phyloP scores from a whole-genome alignment of 2,888 invertebrate genomes.

The Lingula anatina region DNA sequence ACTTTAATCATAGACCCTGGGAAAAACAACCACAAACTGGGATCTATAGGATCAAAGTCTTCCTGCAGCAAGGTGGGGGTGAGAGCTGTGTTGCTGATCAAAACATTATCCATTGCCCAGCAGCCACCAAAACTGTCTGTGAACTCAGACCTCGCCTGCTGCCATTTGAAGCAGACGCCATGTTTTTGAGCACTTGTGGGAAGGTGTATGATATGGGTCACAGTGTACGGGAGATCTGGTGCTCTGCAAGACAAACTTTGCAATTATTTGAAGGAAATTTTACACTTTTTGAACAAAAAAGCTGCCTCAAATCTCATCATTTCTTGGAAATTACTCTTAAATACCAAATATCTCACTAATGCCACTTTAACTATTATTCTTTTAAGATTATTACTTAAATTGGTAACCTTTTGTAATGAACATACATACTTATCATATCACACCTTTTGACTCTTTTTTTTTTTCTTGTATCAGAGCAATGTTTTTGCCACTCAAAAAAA shows the following conservation, averaged over 20 bases:
- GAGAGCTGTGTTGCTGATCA: conserved; percentile 44
- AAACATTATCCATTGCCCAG: conserved; percentile 51
- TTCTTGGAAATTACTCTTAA: too few relatives aligned
- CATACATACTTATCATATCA: too few relatives aligned
- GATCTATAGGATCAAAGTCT: conserved; percentile 51
- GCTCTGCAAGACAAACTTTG: conserved; percentile 12
- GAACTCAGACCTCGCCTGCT: conserved; percentile 17
- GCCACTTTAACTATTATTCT: too few relatives aligned
- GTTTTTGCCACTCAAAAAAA: too few relatives aligned
- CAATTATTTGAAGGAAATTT: not conserved
- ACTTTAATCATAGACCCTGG: conserved; percentile 52
- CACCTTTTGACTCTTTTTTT: too few relatives aligned
- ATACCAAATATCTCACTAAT: too few relatives aligned
- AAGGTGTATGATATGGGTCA: conserved; percentile 38
- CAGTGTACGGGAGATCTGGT: conserved; percentile 14
- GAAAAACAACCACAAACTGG: conserved; percentile 51
- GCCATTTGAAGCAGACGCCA: conserved; percentile 40
- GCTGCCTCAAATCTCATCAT: not conserved
- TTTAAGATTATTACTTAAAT: too few relatives aligned
- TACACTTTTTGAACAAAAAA: not conserved
- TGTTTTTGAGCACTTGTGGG: conserved; percentile 33
- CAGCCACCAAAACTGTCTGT: conserved; percentile 31
- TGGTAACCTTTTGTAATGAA: too few relatives aligned
- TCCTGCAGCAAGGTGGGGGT: conserved; percentile 39
- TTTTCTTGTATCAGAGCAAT: too few relatives aligned